Evolutionary conservation across 2,797 vertebrate species (phyloP), one percentile per base, ranked within the genome.

Genomic region (Iguana delicatissima): DNA sequence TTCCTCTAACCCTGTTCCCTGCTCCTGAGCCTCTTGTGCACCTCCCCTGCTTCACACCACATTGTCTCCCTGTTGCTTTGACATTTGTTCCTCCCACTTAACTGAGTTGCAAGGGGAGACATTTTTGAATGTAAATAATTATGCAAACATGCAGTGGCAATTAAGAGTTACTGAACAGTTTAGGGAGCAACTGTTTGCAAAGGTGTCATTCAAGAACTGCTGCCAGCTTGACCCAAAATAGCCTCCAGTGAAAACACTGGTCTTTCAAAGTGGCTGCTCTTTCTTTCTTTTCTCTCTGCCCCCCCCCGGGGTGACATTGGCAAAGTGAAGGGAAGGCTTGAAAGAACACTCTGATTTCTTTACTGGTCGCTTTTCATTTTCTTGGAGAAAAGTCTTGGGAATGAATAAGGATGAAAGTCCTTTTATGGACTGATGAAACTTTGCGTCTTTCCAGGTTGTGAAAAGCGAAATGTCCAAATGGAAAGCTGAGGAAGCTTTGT

Each of bases 401-500:
- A 94, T 93, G 95, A 95, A 95, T 93, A 91, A 95, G 92, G 94
- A 94, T 93, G 95, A 91, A 93, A 94, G 82, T 80, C 55, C 84
- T 62, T 93, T 94, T 95, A 92, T 85, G 91, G 93, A 93, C 84
- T 87, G 89, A 92, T 89, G 91, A 95, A 91, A 38, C 93, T 95
- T 94, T 94, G 93, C 95, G 95, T 95, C 95, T 93, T 94, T 91
- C 91, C 92, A 93, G 93, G 93, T 95, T 95, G 95, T 94, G 92
- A 95, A 80, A 95, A 96, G 94, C 85, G 93, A 62, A 92, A 91
- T 94, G 89, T 95, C 91, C 92, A 93, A 94, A 85, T 90, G 92
- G 93, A 94, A 92, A 93, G 93, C 74, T 90, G 92, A 67, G 24
- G 64, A 29, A 26, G 93, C 88, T 96, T 96, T 92, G 95, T 96